Base-by-base conservation (phyloP, 2,888 invertebrate genomes). In the Baccha elongata region DNA sequence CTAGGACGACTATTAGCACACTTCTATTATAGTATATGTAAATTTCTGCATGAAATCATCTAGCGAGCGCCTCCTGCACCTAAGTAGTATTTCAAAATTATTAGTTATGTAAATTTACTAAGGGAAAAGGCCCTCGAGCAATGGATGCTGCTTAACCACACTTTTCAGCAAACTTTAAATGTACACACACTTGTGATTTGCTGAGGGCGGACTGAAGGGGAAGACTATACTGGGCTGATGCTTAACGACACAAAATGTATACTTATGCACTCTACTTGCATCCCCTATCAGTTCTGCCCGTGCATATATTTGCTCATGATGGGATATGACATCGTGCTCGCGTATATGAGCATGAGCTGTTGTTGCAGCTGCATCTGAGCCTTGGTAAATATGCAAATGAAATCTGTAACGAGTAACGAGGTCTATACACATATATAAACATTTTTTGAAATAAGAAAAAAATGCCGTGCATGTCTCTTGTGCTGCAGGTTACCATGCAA, bases 101-200 rank as follows among this genome's bases (percentile, higher is more conserved):
- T 83, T 83, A 83, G 83, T 78, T 78, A 83, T 83, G 83, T 44
- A 83, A 83, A 83, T 78, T 78, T 78, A 78, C 78, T 68, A 83
- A 78, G 60, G 81, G 81, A 64, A 78, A 72, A 83, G 68, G 72
- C 78, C 81, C 81, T 72, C 72, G 50, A 83, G 83, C 78, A 83
- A 72, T 72, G 83, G 83, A 83, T 83, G 73, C 83, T 83, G 73
- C 83, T 78, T 83, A 83, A 83, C 78, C 78, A 78, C 83, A 83
- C 78, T 83, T 83, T 83, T 83, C 78, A 83, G 78, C 78, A 83
- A 83, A 83, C 72, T 83, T 83, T 42, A 78, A 78, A 72, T 72
- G 72, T 83, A 78, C 62, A 83, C 78, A 76, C 60, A 65, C 76
- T 71, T 64, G 62, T 37, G 74, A 80, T 62, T 40, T 60, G 11